Base-by-base conservation (phyloP, 2,888 invertebrate species). In the Lepidocyrtoides sp. region DNA sequence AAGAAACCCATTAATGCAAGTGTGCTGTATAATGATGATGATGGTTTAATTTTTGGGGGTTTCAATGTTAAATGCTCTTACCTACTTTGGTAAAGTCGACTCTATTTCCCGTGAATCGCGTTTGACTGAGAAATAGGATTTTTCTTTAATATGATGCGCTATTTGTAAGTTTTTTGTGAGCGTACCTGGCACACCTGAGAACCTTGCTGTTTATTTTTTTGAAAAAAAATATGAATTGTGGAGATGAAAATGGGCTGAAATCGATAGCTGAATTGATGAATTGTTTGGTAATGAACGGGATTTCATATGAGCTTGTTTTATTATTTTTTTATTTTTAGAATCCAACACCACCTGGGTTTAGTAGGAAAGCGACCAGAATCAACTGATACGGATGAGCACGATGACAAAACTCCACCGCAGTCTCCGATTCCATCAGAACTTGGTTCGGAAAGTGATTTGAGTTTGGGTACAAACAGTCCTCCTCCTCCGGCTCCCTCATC, bases 391-490 rank as follows among this genome's bases (percentile, higher is more conserved):
- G 94, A 94, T 63, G 94, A 93, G 44, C 92, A 92, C 23, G 91
- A 91, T 20, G 93, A 92, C 48, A 93, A 91, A 60, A 91, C 93
- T 10, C 93, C 93, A 23, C 93, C 94, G 2, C 87, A 92, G 8
- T 93, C 93, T 8, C 94, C 94, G 23, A 93, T 93, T 44, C 93
- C 93, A 8, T 92, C 92, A 23, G 94, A 93, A 81, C 92, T 93
- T 1, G 92, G 92, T 20, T 94, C 94, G 5, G 94, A 94, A 83
- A 93, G 93, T 32, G 94, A 94, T 32, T 41, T 94, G 23, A 93
- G 93, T 90, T 81, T 94, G n/a, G 94, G 94, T 0, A 94, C 94
- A n/a, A 94, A 93, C 66, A 92, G 92, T 69, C 94, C 94, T 4
- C 94, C 94, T 10, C 94, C 93, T 10, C 94, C 94, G 26, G 26